These are phyloP conservation scores for Dolichotis patagonum DNA, from an alignment of 2,113 vertebrate species.

Conservation along the genomic window DNA sequence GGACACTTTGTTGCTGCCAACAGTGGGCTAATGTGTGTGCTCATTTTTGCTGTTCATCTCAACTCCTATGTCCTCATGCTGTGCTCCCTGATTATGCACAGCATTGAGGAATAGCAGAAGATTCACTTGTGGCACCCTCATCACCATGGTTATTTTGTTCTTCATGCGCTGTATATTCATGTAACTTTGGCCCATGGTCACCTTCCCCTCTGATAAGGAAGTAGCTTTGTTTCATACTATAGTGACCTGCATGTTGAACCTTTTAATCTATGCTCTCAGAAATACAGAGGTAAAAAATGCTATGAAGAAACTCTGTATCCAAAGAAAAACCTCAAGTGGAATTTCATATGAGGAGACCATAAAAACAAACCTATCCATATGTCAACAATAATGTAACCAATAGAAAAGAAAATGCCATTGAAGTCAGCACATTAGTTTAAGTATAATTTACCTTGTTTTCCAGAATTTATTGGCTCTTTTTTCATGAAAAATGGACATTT, in stretches of 20 bases:
- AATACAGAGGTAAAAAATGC: neutral
- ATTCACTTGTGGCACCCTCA: neutral
- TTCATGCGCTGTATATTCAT: conserved; percentile 59
- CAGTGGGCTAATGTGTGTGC: conserved; percentile 48
- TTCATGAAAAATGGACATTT: neutral
- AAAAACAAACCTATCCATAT: neutral
- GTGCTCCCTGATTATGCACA: conserved; percentile 32
- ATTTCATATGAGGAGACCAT: neutral
- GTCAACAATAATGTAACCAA: neutral
- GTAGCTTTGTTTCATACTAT: neutral
- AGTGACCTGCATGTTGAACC: neutral
- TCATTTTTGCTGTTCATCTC: conserved; percentile 58
- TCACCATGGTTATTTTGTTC: neutral
- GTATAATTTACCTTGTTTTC: neutral
- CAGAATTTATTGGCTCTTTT: neutral
- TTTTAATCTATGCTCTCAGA: neutral
- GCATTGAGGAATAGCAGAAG: neutral
- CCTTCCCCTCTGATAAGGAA: conserved; percentile 63
- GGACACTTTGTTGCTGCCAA: conserved; percentile 60
- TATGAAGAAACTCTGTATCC: conserved; percentile 62
- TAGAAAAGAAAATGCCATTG: neutral
- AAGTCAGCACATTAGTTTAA: neutral
- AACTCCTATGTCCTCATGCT: conserved; percentile 48
- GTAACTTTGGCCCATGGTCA: conserved; percentile 52
- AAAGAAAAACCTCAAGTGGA: neutral